A percentile compares a stretch with the other conserved stretches of the same genome.
Conservation (phyloP, 2,113 vertebrate species). For the Paedocypris sp. region DNA sequence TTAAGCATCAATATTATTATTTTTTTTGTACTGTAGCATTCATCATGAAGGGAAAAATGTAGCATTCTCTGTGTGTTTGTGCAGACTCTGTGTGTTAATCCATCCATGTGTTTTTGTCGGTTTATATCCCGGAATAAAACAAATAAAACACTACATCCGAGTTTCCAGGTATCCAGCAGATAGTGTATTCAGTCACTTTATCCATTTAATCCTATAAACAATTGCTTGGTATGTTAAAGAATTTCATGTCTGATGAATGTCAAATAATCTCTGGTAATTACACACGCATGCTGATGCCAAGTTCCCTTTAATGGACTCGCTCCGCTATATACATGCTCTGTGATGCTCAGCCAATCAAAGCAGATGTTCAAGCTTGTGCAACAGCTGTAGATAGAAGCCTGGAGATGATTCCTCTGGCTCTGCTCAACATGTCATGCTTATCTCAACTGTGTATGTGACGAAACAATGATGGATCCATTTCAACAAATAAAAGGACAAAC, state of each 20-base stretch:
- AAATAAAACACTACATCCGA: not conserved
- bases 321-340: constrained; percentile 12
- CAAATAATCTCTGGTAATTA: constrained; percentile 1
- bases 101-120: too few relatives aligned
- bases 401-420: constrained; percentile 16
- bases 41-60: not conserved
- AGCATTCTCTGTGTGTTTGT: not conserved
- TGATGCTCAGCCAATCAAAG: constrained; percentile 14
- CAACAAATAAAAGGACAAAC: constrained; percentile 18
- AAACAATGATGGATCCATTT: constrained; percentile 22
- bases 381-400: constrained; percentile 24
- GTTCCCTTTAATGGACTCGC: constrained; percentile 29
- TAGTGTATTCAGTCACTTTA: too few relatives aligned
- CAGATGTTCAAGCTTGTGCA: constrained; percentile 29
- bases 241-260: not conserved
- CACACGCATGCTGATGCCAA: constrained; percentile 27
- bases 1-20: not conserved
- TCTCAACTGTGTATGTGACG: constrained; percentile 20
- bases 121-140: not conserved
- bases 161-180: not conserved
- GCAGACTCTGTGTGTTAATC: not conserved
- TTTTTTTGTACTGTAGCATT: not conserved
- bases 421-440: constrained; percentile 9
- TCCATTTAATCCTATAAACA: not conserved
- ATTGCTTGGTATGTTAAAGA: not conserved